These are phyloP conservation scores for Chlorodrepanis virens DNA, from an alignment of 2,113 vertebrate genomes.

Conservation along the genomic window DNA sequence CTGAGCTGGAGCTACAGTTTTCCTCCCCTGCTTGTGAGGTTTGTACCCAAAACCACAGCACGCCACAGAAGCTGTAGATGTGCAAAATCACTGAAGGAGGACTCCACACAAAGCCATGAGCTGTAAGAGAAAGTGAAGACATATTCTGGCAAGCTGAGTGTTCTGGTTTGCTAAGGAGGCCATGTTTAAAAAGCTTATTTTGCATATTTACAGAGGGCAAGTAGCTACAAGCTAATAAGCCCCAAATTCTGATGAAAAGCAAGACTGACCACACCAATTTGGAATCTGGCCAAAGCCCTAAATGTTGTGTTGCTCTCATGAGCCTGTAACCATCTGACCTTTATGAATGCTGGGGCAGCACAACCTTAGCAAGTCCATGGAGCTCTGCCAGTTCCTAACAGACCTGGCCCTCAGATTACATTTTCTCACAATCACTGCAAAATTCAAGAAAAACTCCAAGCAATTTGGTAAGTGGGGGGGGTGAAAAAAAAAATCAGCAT, in stretches of 20 bases:
- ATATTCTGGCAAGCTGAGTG: neutral
- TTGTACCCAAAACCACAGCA: neutral
- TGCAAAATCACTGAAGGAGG: neutral
- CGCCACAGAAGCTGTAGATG: neutral
- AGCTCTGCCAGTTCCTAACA: slow-evolving; percentile 17
- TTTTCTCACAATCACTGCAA: neutral
- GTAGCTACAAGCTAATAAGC: neutral
- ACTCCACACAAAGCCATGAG: neutral
- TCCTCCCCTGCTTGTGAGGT: neutral
- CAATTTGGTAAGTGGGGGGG: neutral
- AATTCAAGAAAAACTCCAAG: neutral
- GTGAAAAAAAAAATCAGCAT: fast-evolving
- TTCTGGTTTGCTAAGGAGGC: neutral
- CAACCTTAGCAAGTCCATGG: neutral
- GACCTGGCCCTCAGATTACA: neutral
- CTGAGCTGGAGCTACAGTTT: neutral
- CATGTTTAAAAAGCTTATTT: neutral
- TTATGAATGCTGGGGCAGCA: neutral
- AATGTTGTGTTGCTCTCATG: neutral
- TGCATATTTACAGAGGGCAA: neutral
- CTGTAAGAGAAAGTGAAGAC: neutral
- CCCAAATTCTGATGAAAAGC: neutral
- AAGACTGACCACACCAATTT: neutral
- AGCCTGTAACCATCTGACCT: neutral
- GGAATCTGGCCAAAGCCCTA: neutral